phyloP scores from a whole-genome alignment of 2,797 vertebrate species.

The Acanthiza pusilla region DNA sequence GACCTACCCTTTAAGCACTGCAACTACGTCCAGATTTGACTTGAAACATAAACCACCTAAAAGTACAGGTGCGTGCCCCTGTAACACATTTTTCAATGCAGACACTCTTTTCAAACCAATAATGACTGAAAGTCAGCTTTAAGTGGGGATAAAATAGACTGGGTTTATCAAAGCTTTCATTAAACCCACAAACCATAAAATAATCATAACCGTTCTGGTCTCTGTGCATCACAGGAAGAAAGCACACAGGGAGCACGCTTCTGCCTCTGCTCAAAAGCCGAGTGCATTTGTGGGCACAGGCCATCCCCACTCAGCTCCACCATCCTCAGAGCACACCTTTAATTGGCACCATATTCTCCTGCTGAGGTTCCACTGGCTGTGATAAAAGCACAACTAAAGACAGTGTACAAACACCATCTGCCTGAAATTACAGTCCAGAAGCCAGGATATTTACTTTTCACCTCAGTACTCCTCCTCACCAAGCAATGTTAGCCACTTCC shows the following conservation, averaged over 20 bases:
- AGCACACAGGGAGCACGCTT: fast-evolving
- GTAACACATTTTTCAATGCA: neutral
- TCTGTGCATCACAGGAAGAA: neutral
- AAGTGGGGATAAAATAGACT: neutral
- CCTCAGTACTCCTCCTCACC: neutral
- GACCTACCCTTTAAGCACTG: neutral
- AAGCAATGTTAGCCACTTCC: neutral
- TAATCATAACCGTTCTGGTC: neutral
- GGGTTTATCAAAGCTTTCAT: neutral
- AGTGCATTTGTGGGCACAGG: neutral
- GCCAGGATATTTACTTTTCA: neutral
- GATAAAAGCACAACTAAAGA: neutral
- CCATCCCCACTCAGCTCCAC: neutral
- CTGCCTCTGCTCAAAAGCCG: neutral
- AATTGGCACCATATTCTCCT: neutral
- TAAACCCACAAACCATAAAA: neutral
- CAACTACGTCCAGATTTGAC: neutral
- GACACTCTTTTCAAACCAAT: neutral
- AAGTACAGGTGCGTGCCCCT: fast-evolving
- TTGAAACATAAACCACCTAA: neutral
- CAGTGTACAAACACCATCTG: neutral
- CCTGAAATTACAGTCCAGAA: neutral
- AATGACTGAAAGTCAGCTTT: neutral
- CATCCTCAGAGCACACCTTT: neutral
- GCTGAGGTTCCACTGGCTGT: neutral